A percentile compares a stretch with the other conserved stretches of the same genome.
Conservation (phyloP, 2,797 vertebrate genomes). For the Hybognathus amarus region DNA sequence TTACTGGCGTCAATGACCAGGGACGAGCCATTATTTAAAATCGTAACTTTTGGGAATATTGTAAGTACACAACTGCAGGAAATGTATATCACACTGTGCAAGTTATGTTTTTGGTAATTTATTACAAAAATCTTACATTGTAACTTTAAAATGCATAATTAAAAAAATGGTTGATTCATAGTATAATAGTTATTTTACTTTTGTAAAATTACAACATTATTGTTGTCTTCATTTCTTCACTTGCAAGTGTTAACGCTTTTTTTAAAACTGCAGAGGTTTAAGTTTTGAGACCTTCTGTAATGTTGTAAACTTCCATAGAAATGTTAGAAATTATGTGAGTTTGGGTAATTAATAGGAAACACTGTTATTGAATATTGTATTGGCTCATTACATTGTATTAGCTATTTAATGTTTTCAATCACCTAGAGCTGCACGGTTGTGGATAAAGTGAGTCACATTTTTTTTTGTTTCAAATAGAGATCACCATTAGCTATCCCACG, state of each 20-base stretch:
- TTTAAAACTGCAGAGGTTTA: background rate
- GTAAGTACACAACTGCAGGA: too few relatives aligned
- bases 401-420: background rate
- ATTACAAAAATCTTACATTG: too few relatives aligned
- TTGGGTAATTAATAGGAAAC: background rate
- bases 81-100: too few relatives aligned
- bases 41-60: too few relatives aligned
- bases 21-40: too few relatives aligned
- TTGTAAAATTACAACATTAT: background rate
- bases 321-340: background rate
- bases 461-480: background rate
- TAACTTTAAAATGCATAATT: background rate
- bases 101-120: too few relatives aligned
- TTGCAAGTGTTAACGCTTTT: background rate
- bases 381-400: background rate
- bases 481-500: background rate
- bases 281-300: background rate
- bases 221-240: too few relatives aligned
- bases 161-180: background rate
- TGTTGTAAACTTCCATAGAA: background rate
- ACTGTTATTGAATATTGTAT: too few relatives aligned
- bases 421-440: background rate
- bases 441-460: background rate
- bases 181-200: background rate
- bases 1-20: too few relatives aligned